A percentile compares a stretch with the other conserved stretches of the same genome.
Evolutionary conservation across 2,888 invertebrate genomes (phyloP).

Genomic region (Notocelia uddmanniana): DNA sequence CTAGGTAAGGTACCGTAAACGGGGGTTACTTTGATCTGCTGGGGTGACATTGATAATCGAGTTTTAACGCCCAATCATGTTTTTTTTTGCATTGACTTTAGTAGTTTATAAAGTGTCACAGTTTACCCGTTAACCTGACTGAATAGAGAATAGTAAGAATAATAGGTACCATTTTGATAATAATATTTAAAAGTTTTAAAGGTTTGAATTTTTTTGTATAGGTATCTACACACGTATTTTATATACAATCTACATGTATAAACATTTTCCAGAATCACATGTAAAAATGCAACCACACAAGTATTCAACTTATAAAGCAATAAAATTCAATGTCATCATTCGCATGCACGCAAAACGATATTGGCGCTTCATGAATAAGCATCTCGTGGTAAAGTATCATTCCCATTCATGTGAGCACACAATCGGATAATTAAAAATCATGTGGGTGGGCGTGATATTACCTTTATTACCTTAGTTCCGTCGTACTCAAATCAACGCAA

Average conservation of each 20-base stretch:
- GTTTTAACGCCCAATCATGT: no score
- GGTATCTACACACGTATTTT: neutral
- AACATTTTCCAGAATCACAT: neutral
- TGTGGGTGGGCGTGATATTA: conserved; percentile 64
- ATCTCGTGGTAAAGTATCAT: conserved; percentile 52
- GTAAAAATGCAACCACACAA: neutral
- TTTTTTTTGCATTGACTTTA: no score
- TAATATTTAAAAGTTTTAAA: no score
- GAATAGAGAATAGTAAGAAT: no score
- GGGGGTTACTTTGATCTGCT: no score
- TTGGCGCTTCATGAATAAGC: conserved; percentile 38
- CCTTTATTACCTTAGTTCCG: conserved; percentile 47
- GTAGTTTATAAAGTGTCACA: no score
- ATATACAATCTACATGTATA: no score
- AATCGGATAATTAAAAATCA: conserved; percentile 69
- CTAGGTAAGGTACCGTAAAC: no score
- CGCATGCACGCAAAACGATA: conserved; percentile 29
- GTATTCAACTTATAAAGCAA: conserved; percentile 19
- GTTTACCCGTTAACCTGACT: no score
- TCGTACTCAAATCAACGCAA: conserved; percentile 53
- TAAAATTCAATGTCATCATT: conserved; percentile 37
- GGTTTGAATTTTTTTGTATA: neutral
- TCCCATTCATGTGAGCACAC: conserved; percentile 67
- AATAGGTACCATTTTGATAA: no score
- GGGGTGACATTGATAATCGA: no score